Conservation (phyloP, 2,888 invertebrate species). For the Hydrotaea cyrtoneurina region DNA sequence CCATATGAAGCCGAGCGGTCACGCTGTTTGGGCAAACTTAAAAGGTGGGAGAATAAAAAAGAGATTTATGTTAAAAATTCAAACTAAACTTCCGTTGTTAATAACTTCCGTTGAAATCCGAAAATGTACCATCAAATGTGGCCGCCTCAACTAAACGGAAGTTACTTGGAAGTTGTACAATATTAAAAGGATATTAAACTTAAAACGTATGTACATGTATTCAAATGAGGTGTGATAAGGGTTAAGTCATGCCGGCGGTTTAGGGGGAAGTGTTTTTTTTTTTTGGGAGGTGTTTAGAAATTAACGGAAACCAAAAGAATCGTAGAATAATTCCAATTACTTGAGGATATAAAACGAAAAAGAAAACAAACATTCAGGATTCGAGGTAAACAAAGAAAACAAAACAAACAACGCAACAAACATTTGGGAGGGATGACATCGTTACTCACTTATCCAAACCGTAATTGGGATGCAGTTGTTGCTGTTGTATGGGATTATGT, state of each 20-base stretch:
- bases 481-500: slow-evolving; percentile 65
- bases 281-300: neutral
- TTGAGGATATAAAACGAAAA: neutral
- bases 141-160: neutral
- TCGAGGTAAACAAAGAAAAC: slow-evolving; percentile 2
- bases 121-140: neutral
- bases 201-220: neutral
- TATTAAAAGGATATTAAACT: neutral
- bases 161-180: neutral
- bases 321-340: neutral
- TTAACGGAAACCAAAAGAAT: neutral
- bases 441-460: slow-evolving; percentile 79
- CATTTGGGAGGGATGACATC: slow-evolving; percentile 43
- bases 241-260: neutral
- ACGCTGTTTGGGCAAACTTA: slow-evolving; percentile 80
- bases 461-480: slow-evolving; percentile 72
- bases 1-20: slow-evolving; percentile 85
- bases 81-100: neutral
- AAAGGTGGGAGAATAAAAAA: neutral
- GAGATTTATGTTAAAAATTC: neutral
- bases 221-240: neutral
- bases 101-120: neutral
- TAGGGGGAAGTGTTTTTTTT: neutral
- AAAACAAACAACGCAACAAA: slow-evolving; percentile 45
- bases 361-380: neutral